phyloP scores from a whole-genome alignment of 53 echinoderm and acorn worm genomes.

The Crossaster papposus region DNA sequence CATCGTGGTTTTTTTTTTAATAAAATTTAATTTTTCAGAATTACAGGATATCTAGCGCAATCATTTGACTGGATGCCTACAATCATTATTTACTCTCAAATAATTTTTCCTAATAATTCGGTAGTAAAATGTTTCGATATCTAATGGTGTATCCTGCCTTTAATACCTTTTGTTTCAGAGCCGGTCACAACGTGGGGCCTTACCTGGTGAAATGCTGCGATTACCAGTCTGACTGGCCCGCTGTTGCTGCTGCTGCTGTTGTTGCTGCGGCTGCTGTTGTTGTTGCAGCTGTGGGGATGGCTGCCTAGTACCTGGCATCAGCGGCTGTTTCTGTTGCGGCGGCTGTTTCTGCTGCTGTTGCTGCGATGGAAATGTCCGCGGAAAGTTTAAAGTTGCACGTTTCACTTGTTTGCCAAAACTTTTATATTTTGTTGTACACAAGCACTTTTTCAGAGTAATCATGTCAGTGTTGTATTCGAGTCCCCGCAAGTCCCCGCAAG shows the following conservation, averaged over 20 bases:
- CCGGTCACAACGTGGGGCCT: not conserved
- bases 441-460: no score
- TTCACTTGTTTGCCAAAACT: not conserved
- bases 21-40: no score
- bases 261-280: conserved; percentile 36
- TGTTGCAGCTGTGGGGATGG: conserved; percentile 56
- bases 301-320: conserved; percentile 40
- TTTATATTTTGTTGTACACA: not conserved
- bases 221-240: conserved; percentile 1
- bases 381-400: not conserved
- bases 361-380: conserved; percentile 19
- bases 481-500: no score
- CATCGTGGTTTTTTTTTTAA: no score
- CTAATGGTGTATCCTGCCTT: no score
- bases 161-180: not conserved
- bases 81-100: no score
- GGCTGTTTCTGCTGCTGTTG: not conserved
- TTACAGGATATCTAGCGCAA: no score
- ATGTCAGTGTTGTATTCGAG: no score
- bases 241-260: conserved; percentile 51
- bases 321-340: conserved; percentile 21
- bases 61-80: no score
- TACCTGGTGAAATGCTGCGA: conserved; percentile 17
- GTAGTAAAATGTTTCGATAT: no score
- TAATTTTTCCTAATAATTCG: no score